Percentiles rank a stretch among this genome's conserved stretches.
Evolutionary conservation across 2,113 vertebrate species (phyloP).

Genomic region (Chloropsis hardwickii): DNA sequence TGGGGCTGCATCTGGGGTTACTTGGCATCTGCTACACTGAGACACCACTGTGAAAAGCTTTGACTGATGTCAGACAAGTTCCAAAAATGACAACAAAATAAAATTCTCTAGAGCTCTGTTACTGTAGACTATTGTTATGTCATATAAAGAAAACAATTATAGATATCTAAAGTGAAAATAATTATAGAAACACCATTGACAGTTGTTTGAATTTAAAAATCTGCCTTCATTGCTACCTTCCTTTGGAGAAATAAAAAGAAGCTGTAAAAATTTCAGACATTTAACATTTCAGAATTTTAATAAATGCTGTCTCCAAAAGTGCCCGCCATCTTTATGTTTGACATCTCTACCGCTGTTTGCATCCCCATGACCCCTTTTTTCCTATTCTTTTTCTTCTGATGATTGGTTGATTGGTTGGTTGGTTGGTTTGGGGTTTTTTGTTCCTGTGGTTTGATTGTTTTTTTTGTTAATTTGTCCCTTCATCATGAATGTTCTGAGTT

Average conservation of each 20-base stretch:
- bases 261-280: neutral
- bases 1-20: neutral
- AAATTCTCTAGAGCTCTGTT: neutral
- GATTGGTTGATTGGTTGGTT: neutral
- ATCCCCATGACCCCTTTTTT: neutral
- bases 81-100: neutral
- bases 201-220: neutral
- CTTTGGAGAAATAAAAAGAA: neutral
- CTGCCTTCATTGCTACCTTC: neutral
- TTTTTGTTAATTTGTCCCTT: neutral
- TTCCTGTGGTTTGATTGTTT: neutral
- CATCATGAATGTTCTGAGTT: neutral
- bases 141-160: neutral
- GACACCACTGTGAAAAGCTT: neutral
- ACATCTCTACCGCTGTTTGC: rapidly evolving
- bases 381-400: neutral
- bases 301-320: neutral
- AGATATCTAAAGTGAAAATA: neutral
- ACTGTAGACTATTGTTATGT: neutral
- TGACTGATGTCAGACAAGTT: neutral
- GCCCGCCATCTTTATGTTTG: neutral
- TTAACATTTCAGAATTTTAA: neutral
- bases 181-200: neutral
- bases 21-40: neutral
- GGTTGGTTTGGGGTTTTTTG: rapidly evolving